These are phyloP conservation scores for Leptopilina syphax DNA, from an alignment of 2,888 invertebrate genomes.

Conservation along the genomic window DNA sequence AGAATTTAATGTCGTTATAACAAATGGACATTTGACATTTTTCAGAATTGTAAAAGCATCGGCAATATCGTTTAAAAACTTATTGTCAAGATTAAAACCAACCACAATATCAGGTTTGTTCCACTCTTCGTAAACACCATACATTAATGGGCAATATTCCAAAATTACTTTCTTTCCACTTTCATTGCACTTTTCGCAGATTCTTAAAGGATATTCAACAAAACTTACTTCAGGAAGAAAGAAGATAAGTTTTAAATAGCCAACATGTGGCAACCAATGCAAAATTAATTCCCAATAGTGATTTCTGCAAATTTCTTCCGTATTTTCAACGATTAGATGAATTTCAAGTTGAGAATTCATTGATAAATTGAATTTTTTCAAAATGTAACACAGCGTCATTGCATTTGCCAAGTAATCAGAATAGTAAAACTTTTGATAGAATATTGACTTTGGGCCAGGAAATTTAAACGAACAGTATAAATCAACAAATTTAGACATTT, in stretches of 20 bases:
- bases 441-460: not conserved
- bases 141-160: conserved; percentile 54
- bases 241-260: conserved; percentile 61
- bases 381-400: conserved; percentile 64
- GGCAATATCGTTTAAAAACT: conserved; percentile 54
- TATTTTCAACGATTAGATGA: conserved; percentile 71
- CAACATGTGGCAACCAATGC: conserved; percentile 67
- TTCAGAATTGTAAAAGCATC: conserved; percentile 63
- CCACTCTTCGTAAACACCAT: conserved; percentile 63
- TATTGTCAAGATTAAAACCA: conserved; percentile 64
- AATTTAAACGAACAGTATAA: conserved; percentile 51
- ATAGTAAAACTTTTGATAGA: not conserved
- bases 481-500: conserved; percentile 62
- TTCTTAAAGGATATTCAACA: conserved; percentile 44
- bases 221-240: conserved; percentile 68
- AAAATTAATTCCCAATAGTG: conserved; percentile 70
- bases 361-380: conserved; percentile 58
- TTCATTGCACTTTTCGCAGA: conserved; percentile 60
- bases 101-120: conserved; percentile 63
- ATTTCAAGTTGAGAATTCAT: conserved; percentile 56
- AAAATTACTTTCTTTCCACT: conserved; percentile 58
- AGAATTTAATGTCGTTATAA: conserved; percentile 65
- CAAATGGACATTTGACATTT: conserved; percentile 64
- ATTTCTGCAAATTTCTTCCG: conserved; percentile 62
- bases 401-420: conserved; percentile 68